Evolutionary conservation across 2,113 vertebrate species (phyloP), one percentile per base, ranked within the genome.

Genomic region (Myrmecophaga tridactyla): DNA sequence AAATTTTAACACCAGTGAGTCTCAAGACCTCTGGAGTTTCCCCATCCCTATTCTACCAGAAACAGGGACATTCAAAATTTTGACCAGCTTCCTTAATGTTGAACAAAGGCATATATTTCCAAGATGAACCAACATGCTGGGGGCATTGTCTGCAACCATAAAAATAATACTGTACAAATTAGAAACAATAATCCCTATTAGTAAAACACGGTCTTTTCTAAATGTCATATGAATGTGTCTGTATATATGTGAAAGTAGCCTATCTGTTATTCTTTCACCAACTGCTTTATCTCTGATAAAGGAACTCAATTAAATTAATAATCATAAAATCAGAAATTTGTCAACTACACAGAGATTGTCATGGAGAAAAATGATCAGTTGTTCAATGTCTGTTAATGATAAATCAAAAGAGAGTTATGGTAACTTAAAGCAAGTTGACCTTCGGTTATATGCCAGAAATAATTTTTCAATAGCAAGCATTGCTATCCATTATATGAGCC

Each of bases 231-330:
- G 87, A 88, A 53, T 62, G 15, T 87, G 2, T 63, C 18, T 84
- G 13, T 70, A 48, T 81, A 41, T 15, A 56, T 48, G 25, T 92
- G 17, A 88, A 78, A 81, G 7, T 11, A 84, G 48, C 53, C 3
- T n/a, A n/a, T n/a, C n/a, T 88, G 21, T 78, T 88, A 53, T 14
- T 93, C 62, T 95, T 85, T 77, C 81, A 94, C 4, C 18, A 96
- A 86, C 58, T 76, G 39, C 4, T 86, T 56, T 92, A 69, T 91
- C 70, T 88, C 69, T 62, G 25, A 73, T 90, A 72, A 86, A 89
- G 6, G 34, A 86, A 93, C 34, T 72, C 36, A 91, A 46, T 80
- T 31, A 91, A 86, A 41, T 93, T 93, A 92, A 70, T 63, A 91
- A 81, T 63, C 60, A 78, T 90, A 89, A 96, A 94, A 92, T 89